Evolutionary conservation across 2,888 invertebrate genomes (phyloP).

Genomic region (Leptodirus hochenwartii): DNA sequence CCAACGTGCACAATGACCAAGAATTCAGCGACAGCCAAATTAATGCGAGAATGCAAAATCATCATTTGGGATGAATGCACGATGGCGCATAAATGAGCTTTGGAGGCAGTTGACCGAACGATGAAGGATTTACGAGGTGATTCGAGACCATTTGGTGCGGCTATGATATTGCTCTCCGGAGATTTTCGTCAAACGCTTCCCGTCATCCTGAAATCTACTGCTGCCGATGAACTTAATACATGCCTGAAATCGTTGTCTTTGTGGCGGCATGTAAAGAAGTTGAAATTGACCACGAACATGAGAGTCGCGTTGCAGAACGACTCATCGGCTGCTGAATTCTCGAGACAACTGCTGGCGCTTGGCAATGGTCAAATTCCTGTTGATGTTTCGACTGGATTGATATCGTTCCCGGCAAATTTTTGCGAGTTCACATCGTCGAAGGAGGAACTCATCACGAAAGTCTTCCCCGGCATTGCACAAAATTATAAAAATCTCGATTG

Average conservation of each 20-base stretch:
- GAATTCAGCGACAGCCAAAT: no score
- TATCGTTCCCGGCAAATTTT: no score
- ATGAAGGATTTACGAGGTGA: conserved; percentile 16
- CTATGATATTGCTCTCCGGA: conserved; percentile 17
- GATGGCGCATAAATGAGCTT: conserved; percentile 21
- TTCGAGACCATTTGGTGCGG: conserved; percentile 16
- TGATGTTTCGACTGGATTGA: no score
- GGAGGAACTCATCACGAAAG: conserved; percentile 14
- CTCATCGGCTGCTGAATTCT: no score
- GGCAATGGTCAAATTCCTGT: no score
- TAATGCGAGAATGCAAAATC: no score
- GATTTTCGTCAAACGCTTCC: conserved; percentile 20
- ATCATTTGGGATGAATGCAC: conserved; percentile 26
- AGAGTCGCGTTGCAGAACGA: no score
- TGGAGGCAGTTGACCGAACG: conserved; percentile 20
- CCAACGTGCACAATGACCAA: no score
- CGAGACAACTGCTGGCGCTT: no score
- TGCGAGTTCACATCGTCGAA: conserved; percentile 2
- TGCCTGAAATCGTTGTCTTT: conserved; percentile 18
- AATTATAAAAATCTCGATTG: conserved; percentile 17
- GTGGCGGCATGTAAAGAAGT: no score
- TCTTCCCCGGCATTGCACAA: conserved; percentile 18
- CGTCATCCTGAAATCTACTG: conserved; percentile 17
- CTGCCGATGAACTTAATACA: conserved; percentile 20
- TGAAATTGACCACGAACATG: no score